Base-by-base conservation (phyloP, 2,888 invertebrate genomes). In the Tortricodes alternella region DNA sequence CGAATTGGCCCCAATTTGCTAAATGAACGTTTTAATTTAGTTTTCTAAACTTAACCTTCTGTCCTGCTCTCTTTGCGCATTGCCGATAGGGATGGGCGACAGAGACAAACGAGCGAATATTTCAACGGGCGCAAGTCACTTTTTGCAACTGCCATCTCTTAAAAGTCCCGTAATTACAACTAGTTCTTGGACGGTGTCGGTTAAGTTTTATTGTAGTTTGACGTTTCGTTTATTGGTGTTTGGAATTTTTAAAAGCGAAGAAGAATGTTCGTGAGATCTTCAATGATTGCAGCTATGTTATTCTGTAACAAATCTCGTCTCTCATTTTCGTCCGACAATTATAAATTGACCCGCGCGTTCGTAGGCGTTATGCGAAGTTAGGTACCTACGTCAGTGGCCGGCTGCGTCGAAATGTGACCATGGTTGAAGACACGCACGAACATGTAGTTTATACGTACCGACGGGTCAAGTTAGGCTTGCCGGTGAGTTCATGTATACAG, bases 71-170 rank as follows among this genome's bases (percentile, higher is more conserved):
- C 2, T 21, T 34, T 55, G 53, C 41, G 39, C 15, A 3, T 18
- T 11, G 46, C 48, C 53, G 24, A 55, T 48, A 55, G 53, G 53
- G 53, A 55, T 55, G 48, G 48, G 53, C 19, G 53, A 55, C 53
- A 55, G 41, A 48, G 53, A 55, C 53, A 55, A 55, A 55, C 48
- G 53, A 55, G 39, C 48, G 9, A 48, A 48, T 55, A 55, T 55
- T 55, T 55, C 53, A 55, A 35, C 53, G 46, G 41, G 46, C 23
- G 37, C 52, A 55, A 55, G 53, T 53, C 53, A 55, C 48, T 55
- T 55, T 55, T 55, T 55, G 41, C 48, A 55, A 55, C 53, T 55
- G 53, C 53, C 53, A 55, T 55, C 53, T 46, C 46, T 55, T 55
- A 41, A 55, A 55, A 55, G 48, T 55, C 53, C 29, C 9, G 53